Evolutionary conservation across 2,113 vertebrate genomes (phyloP), one percentile per base, ranked within the genome.

Genomic region (Oryzias javanicus): DNA sequence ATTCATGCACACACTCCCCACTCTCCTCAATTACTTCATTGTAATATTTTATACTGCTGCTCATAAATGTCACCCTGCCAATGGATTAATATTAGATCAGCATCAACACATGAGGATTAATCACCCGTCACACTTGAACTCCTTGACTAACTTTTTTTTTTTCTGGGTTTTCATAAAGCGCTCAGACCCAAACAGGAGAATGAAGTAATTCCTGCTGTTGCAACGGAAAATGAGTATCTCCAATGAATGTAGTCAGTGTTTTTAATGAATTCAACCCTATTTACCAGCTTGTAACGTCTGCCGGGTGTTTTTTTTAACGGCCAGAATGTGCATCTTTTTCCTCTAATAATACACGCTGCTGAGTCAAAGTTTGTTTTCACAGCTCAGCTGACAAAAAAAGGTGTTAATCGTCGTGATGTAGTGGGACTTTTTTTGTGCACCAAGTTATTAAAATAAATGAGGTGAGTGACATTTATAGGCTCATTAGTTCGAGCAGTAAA

Each of bases 221-320:
- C 56, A 70, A 49, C 74, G 79, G 80, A 84, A 88, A 77, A 64
- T 54, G 44, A 80, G 70, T 72, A 65, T 42, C 7, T 74, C 50
- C 35, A 19, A 64, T 86, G 80, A 88, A 86, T 82, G 70, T 48
- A 29, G 56, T 71, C 78, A 79, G 82, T 86, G 86, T 88, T 76
- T 71, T 71, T 70, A 58, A 81, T 76, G 69, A 75, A 75, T 72
- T 82, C 85, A 48, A 57, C 35, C 40, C 67, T 58, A 68, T 76
- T 83, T 70, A 82, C 67, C 76, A 55, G 78, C 76, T 78, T 47
- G 16, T 76, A 78, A 81, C 14, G 72, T 76, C 45, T 49, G 63
- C 74, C 35, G 72, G 79, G 60, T 80, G 77, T 55, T 64, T 35
- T 35, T n/a, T 69, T 59, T 42, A 55, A 27, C 73, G 22, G 61